Evolutionary conservation across 2,113 vertebrate species (phyloP).

Genomic region (Pollimyrus isidori): DNA sequence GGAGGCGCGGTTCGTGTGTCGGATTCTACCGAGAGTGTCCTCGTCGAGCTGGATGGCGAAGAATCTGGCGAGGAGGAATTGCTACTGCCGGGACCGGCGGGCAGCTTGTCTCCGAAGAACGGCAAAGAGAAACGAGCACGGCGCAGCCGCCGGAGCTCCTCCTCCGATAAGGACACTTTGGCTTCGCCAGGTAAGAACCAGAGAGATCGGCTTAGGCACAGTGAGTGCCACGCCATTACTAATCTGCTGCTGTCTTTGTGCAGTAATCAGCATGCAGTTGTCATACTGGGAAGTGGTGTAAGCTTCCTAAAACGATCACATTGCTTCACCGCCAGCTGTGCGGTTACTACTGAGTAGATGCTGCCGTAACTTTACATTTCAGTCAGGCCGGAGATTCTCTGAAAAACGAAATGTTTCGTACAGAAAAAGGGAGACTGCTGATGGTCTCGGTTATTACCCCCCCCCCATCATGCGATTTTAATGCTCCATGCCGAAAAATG

Average conservation of each 20-base stretch:
- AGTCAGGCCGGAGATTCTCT: neutral
- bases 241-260: neutral
- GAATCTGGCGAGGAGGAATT: conserved; percentile 60
- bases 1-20: conserved; percentile 57
- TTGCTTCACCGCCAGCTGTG: neutral
- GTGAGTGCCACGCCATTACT: neutral
- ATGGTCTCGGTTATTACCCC: neutral
- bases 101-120: conserved; percentile 41
- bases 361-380: neutral
- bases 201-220: neutral
- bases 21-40: conserved; percentile 57
- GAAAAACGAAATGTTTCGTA: neutral
- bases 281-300: neutral
- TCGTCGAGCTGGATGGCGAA: conserved; percentile 62
- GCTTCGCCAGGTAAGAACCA: conserved; percentile 55
- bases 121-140: conserved; percentile 46
- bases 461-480: neutral
- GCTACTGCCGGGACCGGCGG: conserved; percentile 52
- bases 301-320: neutral
- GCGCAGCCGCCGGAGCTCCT: conserved; percentile 54
- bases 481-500: neutral
- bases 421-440: neutral
- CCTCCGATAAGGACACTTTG: conserved; percentile 59
- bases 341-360: neutral
- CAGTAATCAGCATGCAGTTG: neutral